These are phyloP conservation scores for Thunnus albacares DNA, from an alignment of 2,797 vertebrate genomes.

Conservation along the genomic window DNA sequence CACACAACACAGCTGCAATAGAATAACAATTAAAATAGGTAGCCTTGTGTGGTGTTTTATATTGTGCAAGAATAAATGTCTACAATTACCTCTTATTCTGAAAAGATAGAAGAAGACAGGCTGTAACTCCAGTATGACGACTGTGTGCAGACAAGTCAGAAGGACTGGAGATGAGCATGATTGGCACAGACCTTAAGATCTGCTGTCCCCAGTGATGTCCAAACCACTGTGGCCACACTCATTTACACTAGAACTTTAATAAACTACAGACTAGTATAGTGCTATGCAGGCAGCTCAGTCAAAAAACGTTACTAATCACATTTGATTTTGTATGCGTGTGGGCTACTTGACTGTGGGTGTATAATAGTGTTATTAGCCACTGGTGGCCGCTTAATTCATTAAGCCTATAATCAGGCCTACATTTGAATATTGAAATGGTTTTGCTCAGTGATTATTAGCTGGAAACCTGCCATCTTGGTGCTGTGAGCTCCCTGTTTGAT, in stretches of 20 bases:
- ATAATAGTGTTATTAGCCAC: constrained; percentile 26
- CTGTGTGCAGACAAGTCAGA: not conserved
- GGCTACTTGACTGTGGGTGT: not conserved
- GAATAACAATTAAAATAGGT: constrained; percentile 26
- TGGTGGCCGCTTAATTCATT: constrained; percentile 53
- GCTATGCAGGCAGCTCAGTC: not conserved
- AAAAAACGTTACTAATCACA: constrained; percentile 1
- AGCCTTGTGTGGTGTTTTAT: not conserved
- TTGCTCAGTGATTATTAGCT: constrained; percentile 37
- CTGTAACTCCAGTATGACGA: not conserved
- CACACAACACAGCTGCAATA: not conserved
- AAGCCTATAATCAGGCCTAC: constrained; percentile 39
- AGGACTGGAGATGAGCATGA: not conserved
- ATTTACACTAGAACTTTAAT: not conserved
- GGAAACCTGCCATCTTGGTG: constrained; percentile 40
- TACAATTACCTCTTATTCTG: not conserved
- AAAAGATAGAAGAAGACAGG: not conserved
- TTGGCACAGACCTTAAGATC: not conserved
- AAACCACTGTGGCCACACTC: not conserved
- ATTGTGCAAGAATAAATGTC: not conserved
- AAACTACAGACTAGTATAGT: not conserved
- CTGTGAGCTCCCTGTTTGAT: constrained; percentile 41
- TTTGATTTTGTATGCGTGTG: constrained; percentile 7
- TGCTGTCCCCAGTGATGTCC: not conserved
- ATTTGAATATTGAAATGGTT: constrained; percentile 26